These are phyloP conservation scores for Mythimna impura DNA, from an alignment of 2,888 invertebrate genomes.

Conservation along the genomic window DNA sequence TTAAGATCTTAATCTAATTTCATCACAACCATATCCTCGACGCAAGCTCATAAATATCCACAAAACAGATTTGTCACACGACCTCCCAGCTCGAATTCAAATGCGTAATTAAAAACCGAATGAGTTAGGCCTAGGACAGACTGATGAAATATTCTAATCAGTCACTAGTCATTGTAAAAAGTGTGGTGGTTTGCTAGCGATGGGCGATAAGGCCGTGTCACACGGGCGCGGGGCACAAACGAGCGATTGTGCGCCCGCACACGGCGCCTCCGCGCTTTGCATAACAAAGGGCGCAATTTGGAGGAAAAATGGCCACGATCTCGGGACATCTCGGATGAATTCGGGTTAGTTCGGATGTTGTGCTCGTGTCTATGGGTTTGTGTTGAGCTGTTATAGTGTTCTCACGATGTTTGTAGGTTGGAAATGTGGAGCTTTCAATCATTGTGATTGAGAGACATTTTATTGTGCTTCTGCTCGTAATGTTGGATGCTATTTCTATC, in stretches of 20 bases:
- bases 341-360: slow-evolving; percentile 73
- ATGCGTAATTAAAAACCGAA: slow-evolving; percentile 81
- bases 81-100: slow-evolving; percentile 74
- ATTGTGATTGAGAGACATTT: background rate
- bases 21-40: slow-evolving; percentile 44
- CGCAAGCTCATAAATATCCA: slow-evolving; percentile 37
- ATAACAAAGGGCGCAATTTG: slow-evolving; percentile 90
- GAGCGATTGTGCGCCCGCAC: slow-evolving; percentile 87
- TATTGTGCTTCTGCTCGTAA: background rate
- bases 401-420: slow-evolving; percentile 15
- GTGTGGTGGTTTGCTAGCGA: slow-evolving; percentile 75
- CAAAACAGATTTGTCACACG: slow-evolving; percentile 65
- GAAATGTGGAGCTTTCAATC: background rate
- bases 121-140: slow-evolving; percentile 76
- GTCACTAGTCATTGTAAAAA: slow-evolving; percentile 86
- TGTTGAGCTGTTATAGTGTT: slow-evolving; percentile 48
- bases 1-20: slow-evolving; percentile 58
- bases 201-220: slow-evolving; percentile 86
- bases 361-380: slow-evolving; percentile 69
- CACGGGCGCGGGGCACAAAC: slow-evolving; percentile 83
- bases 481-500: no score
- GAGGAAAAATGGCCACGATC: slow-evolving; percentile 89
- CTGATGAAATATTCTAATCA: slow-evolving; percentile 90
- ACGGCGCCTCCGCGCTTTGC: slow-evolving; percentile 89
- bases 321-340: slow-evolving; percentile 79